These are phyloP conservation scores for Clistopyga incitator DNA, from an alignment of 2,888 invertebrate genomes.

Conservation along the genomic window DNA sequence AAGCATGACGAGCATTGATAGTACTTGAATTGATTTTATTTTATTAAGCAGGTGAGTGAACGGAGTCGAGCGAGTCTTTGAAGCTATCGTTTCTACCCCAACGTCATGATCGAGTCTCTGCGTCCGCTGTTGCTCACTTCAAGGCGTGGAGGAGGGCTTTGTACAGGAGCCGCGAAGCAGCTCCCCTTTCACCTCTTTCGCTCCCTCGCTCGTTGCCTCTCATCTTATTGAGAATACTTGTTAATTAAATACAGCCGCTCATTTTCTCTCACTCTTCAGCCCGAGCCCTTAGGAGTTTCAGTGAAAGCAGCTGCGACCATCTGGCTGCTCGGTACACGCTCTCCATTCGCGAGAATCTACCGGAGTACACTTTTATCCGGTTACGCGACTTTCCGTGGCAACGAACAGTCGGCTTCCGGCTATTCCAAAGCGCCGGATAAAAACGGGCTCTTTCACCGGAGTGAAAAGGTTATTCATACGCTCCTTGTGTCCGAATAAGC, in stretches of 20 bases:
- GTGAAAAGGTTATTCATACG: conserved; percentile 23
- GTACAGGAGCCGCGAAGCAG: conserved; percentile 30
- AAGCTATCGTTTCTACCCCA: conserved; percentile 61
- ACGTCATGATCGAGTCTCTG: conserved; percentile 27
- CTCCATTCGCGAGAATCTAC: conserved; percentile 42
- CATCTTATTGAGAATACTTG: conserved; percentile 78
- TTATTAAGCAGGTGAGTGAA: conserved; percentile 75
- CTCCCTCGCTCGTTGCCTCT: conserved; percentile 47
- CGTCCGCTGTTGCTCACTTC: conserved; percentile 37
- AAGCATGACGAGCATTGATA: conserved; percentile 36
- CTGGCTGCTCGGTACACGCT: conserved; percentile 2
- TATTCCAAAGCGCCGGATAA: conserved; percentile 33
- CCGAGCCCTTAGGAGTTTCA: conserved; percentile 64
- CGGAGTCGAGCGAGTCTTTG: conserved; percentile 69
- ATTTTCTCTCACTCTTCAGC: conserved; percentile 57
- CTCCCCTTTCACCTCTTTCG: conserved; percentile 54
- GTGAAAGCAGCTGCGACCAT: conserved; percentile 32
- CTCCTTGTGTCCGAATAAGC: conserved; percentile 8
- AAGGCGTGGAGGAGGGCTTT: conserved; percentile 25
- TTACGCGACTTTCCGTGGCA: conserved; percentile 30
- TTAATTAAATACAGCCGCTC: conserved; percentile 76
- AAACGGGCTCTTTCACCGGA: conserved; percentile 25
- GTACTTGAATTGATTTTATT: conserved; percentile 74
- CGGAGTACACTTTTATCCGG: conserved; percentile 20
- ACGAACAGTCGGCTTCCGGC: conserved; percentile 17